Percentiles rank a stretch among this genome's conserved stretches.
phyloP scores from a whole-genome alignment of 2,888 invertebrate species.

The Carcina quercana region DNA sequence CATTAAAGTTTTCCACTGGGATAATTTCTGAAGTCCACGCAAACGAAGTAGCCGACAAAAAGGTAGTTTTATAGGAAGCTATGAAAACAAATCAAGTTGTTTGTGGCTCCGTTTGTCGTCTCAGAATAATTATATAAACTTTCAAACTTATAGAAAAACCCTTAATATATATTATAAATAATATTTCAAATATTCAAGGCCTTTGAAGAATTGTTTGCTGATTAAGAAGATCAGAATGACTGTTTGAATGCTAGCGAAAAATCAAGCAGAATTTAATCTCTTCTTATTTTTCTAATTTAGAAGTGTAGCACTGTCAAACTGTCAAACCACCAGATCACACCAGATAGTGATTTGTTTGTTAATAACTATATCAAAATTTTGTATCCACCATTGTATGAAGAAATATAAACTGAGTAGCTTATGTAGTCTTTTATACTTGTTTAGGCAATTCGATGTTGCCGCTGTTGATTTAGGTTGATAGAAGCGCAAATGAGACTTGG shows the following conservation, averaged over 20 bases:
- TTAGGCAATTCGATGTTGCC: slow-evolving; percentile 36
- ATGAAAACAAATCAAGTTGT: too few relatives aligned
- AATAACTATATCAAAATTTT: slow-evolving; percentile 25
- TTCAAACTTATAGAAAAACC: not conserved
- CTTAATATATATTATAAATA: not conserved
- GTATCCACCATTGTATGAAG: slow-evolving; percentile 38
- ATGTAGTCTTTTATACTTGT: slow-evolving; percentile 27
- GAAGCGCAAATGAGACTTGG: slow-evolving; percentile 50
- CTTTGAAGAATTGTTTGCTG: too few relatives aligned
- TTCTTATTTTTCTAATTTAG: slow-evolving; percentile 1
- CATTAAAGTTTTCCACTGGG: too few relatives aligned
- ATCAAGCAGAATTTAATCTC: not conserved
- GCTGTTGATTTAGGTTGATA: slow-evolving; percentile 23
- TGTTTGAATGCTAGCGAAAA: not conserved
- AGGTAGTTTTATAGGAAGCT: too few relatives aligned
- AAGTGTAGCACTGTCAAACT: slow-evolving; percentile 8
- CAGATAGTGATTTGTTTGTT: slow-evolving; percentile 53
- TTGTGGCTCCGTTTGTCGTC: too few relatives aligned
- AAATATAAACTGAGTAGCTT: slow-evolving; percentile 21
- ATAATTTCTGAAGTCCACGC: too few relatives aligned
- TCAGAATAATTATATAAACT: not conserved
- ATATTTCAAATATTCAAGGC: too few relatives aligned
- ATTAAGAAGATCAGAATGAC: too few relatives aligned
- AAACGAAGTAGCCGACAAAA: too few relatives aligned
- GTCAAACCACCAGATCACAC: slow-evolving; percentile 30